phyloP scores from a whole-genome alignment of 2,797 vertebrate species.

The Poecilia picta region DNA sequence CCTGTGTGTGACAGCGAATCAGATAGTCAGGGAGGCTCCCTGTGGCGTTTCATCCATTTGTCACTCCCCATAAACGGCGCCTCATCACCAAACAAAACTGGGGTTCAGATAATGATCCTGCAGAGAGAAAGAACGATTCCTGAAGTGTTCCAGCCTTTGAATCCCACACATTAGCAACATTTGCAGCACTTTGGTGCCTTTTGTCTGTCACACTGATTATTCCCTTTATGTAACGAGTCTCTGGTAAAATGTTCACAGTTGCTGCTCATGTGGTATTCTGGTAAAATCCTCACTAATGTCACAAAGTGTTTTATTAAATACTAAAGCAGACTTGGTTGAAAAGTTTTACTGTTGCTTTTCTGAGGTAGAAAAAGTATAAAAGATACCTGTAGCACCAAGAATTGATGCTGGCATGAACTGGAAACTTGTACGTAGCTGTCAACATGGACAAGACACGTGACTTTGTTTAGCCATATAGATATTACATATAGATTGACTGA shows the following conservation, averaged over 20 bases:
- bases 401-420: background rate
- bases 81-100: constrained; percentile 15
- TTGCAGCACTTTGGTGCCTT: constrained; percentile 29
- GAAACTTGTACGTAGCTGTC: background rate
- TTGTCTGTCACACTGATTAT: constrained; percentile 30
- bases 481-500: background rate
- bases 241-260: constrained; percentile 43
- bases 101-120: background rate
- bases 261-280: constrained; percentile 3
- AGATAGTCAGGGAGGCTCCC: constrained; percentile 25
- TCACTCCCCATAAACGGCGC: constrained; percentile 31
- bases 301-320: background rate
- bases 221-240: constrained; percentile 53
- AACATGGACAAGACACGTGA: background rate
- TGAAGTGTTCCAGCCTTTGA: background rate
- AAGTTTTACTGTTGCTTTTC: background rate
- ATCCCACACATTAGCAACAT: constrained; percentile 19
- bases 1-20: constrained; percentile 21
- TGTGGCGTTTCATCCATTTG: constrained; percentile 13
- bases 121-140: background rate
- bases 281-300: background rate
- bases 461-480: background rate
- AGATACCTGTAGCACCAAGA: background rate
- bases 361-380: background rate
- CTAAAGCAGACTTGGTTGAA: background rate